phyloP scores from a whole-genome alignment of 2,113 vertebrate genomes.

The Gobio gobio region DNA sequence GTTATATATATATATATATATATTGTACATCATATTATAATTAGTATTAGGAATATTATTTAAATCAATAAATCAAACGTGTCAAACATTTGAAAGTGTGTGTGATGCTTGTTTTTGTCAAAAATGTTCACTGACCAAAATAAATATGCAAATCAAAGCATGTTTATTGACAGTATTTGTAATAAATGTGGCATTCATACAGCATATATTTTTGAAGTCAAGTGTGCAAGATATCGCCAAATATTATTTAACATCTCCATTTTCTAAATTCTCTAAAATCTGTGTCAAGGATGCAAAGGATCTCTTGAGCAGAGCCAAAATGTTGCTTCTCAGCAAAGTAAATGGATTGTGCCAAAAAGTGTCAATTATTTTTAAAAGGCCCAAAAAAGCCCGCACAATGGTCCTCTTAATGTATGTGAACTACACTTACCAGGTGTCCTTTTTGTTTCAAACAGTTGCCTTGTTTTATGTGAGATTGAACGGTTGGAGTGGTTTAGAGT shows the following conservation, averaged over 20 bases:
- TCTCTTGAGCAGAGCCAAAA: constrained; percentile 53
- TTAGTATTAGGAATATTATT: background rate
- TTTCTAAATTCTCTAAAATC: constrained; percentile 25
- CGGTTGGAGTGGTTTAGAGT: constrained; percentile 62
- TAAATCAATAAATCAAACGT: background rate
- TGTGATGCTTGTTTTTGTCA: background rate
- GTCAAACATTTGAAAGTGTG: background rate
- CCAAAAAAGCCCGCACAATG: constrained; percentile 52
- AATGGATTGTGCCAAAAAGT: constrained; percentile 61
- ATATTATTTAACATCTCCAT: background rate
- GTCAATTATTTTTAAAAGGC: constrained; percentile 64
- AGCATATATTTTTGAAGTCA: background rate
- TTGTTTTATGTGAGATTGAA: constrained; percentile 61
- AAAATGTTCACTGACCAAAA: background rate
- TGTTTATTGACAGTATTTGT: background rate
- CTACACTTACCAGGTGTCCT: constrained; percentile 61
- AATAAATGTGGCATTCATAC: background rate
- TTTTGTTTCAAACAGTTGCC: constrained; percentile 61
- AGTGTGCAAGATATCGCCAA: background rate
- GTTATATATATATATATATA: background rate
- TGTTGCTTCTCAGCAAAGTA: constrained; percentile 61
- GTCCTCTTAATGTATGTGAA: constrained; percentile 62
- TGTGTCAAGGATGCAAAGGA: constrained; percentile 48
- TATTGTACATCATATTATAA: too few species aligned
- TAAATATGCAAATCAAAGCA: background rate